These are phyloP conservation scores for Mormyrus proboscirostris DNA, from an alignment of 2,797 vertebrate genomes.

Conservation along the genomic window DNA sequence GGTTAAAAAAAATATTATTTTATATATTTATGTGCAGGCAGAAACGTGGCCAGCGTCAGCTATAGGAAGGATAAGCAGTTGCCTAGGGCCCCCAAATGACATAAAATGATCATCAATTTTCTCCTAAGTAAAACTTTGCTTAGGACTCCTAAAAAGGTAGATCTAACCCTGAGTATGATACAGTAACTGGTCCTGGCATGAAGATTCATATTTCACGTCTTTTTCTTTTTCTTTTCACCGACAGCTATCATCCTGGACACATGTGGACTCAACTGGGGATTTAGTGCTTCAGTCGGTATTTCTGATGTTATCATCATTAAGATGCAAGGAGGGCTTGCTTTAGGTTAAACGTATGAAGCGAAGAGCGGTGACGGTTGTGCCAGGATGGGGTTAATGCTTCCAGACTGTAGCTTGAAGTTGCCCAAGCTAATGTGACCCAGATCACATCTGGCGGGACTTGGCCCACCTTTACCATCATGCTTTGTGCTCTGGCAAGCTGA, in stretches of 20 bases:
- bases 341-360: background rate
- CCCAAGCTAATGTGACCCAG: slow-evolving; percentile 28
- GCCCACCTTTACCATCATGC: slow-evolving; percentile 15
- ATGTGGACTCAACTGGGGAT: background rate
- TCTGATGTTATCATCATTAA: background rate
- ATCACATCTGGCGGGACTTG: slow-evolving; percentile 14
- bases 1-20: background rate
- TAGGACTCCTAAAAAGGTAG: background rate
- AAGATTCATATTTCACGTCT: background rate
- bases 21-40: background rate
- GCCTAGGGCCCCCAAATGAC: background rate
- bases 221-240: background rate
- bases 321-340: background rate
- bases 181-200: background rate
- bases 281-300: background rate
- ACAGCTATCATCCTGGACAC: background rate
- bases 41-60: background rate
- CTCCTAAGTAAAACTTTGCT: background rate
- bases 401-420: slow-evolving; percentile 12
- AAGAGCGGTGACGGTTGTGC: background rate
- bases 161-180: background rate
- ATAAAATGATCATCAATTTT: background rate
- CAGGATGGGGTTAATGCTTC: background rate
- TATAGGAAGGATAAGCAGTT: background rate
- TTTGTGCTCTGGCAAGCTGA: slow-evolving; percentile 2